A percentile compares a stretch with the other conserved stretches of the same genome.
Evolutionary conservation across 2,888 invertebrate genomes (phyloP).

Genomic region (Lasioglossum leucozonium): DNA sequence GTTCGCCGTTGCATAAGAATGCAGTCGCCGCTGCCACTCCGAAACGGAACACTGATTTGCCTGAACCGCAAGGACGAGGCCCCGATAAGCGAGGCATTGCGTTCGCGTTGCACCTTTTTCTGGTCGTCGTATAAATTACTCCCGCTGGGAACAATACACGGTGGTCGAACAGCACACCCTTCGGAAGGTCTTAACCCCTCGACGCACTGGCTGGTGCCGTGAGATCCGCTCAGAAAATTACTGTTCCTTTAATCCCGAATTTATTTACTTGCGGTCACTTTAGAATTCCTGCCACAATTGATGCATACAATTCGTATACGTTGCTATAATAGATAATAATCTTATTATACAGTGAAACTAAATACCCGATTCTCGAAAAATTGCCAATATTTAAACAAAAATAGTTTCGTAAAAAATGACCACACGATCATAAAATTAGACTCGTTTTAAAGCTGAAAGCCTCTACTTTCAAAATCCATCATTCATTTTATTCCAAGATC

Average conservation of each 20-base stretch:
- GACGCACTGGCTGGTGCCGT: background rate
- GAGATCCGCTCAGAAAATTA: background rate
- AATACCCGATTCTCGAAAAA: too few relatives aligned
- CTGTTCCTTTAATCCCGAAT: background rate
- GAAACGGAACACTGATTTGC: slow-evolving; percentile 28
- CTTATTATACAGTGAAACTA: too few relatives aligned
- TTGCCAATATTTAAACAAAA: too few relatives aligned
- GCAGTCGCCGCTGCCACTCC: slow-evolving; percentile 33
- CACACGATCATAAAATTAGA: too few relatives aligned
- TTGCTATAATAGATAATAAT: too few relatives aligned
- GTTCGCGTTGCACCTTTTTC: background rate
- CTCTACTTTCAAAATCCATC: too few relatives aligned
- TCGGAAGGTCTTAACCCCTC: background rate
- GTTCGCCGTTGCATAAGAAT: slow-evolving; percentile 61
- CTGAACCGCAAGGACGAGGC: slow-evolving; percentile 12
- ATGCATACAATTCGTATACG: too few relatives aligned
- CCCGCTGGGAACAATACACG: background rate
- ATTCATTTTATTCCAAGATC: too few relatives aligned
- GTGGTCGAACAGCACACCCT: background rate
- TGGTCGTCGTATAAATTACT: background rate
- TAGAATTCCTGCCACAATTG: too few relatives aligned
- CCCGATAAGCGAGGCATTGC: background rate
- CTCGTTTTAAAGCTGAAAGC: too few relatives aligned
- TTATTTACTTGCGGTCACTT: too few relatives aligned
- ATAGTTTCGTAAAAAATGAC: too few relatives aligned